Percentiles rank a stretch among this genome's conserved stretches.
Evolutionary conservation across 2,113 vertebrate species (phyloP).

Genomic region (Aythya baeri): DNA sequence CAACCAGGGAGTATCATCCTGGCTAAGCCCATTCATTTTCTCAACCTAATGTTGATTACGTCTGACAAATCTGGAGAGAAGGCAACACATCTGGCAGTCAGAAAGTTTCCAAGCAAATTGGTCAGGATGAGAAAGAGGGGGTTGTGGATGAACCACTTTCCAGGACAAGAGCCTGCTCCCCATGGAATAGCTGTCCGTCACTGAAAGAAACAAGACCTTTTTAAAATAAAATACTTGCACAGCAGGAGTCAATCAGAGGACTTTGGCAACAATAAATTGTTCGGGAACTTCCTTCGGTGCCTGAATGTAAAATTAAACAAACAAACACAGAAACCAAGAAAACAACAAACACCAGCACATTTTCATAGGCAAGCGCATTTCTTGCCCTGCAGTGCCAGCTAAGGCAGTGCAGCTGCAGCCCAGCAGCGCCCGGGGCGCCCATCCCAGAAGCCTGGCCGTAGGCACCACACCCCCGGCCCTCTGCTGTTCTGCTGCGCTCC

Average conservation of each 20-base stretch:
- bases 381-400: background rate
- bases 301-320: background rate
- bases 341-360: background rate
- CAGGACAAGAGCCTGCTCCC: background rate
- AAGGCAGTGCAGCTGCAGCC: background rate
- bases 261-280: background rate
- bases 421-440: rapidly evolving
- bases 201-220: background rate
- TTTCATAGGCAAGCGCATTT: background rate
- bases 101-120: background rate
- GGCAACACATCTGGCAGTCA: constrained; percentile 15
- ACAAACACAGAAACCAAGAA: no score
- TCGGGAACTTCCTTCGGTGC: background rate
- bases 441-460: background rate
- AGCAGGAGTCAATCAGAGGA: background rate
- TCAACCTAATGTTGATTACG: background rate
- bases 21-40: background rate
- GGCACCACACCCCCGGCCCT: no score
- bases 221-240: background rate
- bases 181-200: background rate
- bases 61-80: background rate
- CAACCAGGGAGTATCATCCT: background rate
- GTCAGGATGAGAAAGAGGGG: background rate
- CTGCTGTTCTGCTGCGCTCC: no score
- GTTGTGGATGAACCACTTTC: background rate